Evolutionary conservation across 1,140 invertebrate genomes (phyloP).

Genomic region (Callitettix versicolor): DNA sequence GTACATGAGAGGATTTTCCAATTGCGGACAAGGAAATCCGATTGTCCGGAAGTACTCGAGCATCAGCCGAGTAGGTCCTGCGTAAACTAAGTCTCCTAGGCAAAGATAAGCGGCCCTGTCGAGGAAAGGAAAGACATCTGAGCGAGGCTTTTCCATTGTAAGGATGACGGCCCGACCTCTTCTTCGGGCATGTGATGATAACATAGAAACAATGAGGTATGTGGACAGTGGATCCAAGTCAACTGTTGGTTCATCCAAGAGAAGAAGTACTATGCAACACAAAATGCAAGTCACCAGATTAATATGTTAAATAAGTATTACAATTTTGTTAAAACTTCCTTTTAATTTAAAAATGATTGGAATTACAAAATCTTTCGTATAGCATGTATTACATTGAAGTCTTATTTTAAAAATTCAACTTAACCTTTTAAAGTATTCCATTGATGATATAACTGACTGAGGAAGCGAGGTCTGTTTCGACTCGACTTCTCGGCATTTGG

Average conservation of each 20-base stretch:
- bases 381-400: too few relatives aligned
- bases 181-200: conserved; percentile 85
- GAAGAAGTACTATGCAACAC: conserved; percentile 55
- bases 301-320: conserved; percentile 1
- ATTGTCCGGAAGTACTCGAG: conserved; percentile 84
- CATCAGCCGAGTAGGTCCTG: conserved; percentile 78
- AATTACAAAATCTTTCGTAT: too few relatives aligned
- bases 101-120: conserved; percentile 76
- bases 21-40: conserved; percentile 83
- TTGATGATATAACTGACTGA: too few relatives aligned
- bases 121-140: conserved; percentile 85
- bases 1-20: conserved; percentile 90
- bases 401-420: too few relatives aligned
- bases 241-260: conserved; percentile 84
- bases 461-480: too few relatives aligned
- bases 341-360: not conserved
- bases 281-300: not conserved
- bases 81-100: conserved; percentile 81
- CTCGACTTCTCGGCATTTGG: too few relatives aligned
- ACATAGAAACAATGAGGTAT: conserved; percentile 82
- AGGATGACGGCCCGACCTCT: conserved; percentile 77
- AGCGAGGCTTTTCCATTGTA: conserved; percentile 86
- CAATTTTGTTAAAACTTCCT: not conserved
- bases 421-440: too few relatives aligned
- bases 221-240: conserved; percentile 84